Evolutionary conservation across 2,797 vertebrate genomes (phyloP).

Genomic region (Pseudocheirus occidentalis): DNA sequence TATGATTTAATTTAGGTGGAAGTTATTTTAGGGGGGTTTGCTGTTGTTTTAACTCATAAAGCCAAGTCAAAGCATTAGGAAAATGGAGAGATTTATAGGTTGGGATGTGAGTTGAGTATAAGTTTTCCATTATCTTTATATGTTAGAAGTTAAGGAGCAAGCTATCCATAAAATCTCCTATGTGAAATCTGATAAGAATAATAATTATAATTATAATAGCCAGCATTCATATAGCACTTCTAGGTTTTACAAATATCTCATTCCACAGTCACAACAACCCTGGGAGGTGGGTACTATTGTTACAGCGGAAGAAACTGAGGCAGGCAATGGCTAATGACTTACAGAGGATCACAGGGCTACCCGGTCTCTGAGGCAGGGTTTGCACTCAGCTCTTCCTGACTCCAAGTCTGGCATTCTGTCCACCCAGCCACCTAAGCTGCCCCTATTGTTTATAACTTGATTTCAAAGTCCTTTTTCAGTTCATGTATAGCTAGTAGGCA

Average conservation of each 20-base stretch:
- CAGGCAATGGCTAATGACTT: not conserved
- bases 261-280: not conserved
- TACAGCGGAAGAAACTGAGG: not conserved
- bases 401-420: not conserved
- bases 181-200: not conserved
- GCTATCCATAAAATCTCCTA: rapidly evolving
- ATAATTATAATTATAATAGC: not conserved
- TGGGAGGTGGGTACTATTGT: not conserved
- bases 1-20: not conserved
- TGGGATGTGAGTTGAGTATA: rapidly evolving
- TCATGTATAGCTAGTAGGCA: no score
- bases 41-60: not conserved
- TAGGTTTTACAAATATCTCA: not conserved
- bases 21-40: not conserved
- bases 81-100: not conserved
- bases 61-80: not conserved
- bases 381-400: not conserved
- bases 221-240: not conserved
- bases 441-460: not conserved
- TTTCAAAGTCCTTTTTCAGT: no score
- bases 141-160: not conserved
- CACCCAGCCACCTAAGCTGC: not conserved
- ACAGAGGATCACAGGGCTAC: no score
- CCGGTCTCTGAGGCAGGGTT: not conserved
- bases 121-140: no score